Conservation (phyloP, 1,140 invertebrate species). For the Drosophila equinoxialis region DNA sequence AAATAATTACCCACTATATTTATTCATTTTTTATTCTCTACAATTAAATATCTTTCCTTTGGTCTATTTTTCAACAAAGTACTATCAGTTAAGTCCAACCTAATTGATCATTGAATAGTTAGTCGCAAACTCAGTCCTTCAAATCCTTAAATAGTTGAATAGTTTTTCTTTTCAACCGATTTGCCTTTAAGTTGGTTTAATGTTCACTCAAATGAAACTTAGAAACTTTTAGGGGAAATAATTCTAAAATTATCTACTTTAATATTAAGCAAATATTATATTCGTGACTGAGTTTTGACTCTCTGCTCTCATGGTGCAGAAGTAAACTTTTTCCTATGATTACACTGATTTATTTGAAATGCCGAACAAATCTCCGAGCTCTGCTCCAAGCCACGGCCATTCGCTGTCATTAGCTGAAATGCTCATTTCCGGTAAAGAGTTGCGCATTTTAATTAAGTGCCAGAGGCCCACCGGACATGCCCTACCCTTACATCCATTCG, state of each 20-base stretch:
- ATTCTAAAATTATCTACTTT: conserved; percentile 1
- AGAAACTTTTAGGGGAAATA: neutral
- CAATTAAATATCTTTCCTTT: too few species aligned
- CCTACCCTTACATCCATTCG: neutral
- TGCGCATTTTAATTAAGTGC: conserved; percentile 78
- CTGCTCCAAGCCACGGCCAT: conserved; percentile 24
- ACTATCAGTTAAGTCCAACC: too few species aligned
- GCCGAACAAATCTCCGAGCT: conserved; percentile 52
- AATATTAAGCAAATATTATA: conserved; percentile 7
- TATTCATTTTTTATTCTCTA: too few species aligned
- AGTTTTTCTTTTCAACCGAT: neutral
- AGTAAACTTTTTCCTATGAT: conserved; percentile 22
- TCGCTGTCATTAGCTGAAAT: conserved; percentile 72
- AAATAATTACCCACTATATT: too few species aligned
- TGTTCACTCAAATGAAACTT: neutral
- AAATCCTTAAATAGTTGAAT: neutral
- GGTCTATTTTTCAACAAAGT: too few species aligned
- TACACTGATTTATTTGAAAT: conserved; percentile 67
- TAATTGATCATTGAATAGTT: too few species aligned
- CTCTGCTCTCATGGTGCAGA: neutral
- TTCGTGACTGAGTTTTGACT: conserved; percentile 1
- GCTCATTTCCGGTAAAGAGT: conserved; percentile 80
- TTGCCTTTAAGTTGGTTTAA: neutral
- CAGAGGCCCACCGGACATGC: conserved; percentile 29
- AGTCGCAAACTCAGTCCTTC: too few species aligned